Evolutionary conservation across 2,888 invertebrate species (phyloP), one percentile per base, ranked within the genome.

Genomic region (Cactoblastis cactorum): DNA sequence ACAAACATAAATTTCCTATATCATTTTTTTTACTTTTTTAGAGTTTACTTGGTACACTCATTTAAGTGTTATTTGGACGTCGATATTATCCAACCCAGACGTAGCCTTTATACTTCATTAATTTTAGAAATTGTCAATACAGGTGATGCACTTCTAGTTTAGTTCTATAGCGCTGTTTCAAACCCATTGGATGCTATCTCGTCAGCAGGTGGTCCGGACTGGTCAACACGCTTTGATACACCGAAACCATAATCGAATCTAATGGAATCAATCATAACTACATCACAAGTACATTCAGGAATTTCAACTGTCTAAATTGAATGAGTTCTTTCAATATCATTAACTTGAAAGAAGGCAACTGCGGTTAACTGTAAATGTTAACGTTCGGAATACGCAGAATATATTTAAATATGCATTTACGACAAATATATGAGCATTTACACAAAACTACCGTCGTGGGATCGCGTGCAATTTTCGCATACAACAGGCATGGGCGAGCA

Each of bases 351-450:
- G 56, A 59, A 59, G 37, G 53, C 53, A 59, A 67, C 69, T 65
- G 58, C 72, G 69, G 63, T 51, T 70, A 77, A 67, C 71, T 66
- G 74, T 74, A 70, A 61, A 69, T 57, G 65, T 67, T 67, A 57
- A 64, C 57, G 56, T 55, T 61, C 56, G 43, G 66, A 72, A 66
- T 67, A 62, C 61, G 62, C 54, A 57, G 60, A 66, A 71, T 68
- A 67, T 70, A 73, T 71, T 74, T 74, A 74, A 79, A 77, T 71
- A 73, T 69, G 65, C 69, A 69, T 78, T 86, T 83, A 84, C 79
- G 74, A 79, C 83, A 84, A 87, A 87, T 84, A 84, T 83, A 81
- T 85, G 82, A 85, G 87, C 88, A 85, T 87, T 88, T 85, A 83
- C 80, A 71, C 79, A 77, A 79, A 80, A 77, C 77, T 73, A 71